A percentile compares a stretch with the other conserved stretches of the same genome.
Evolutionary conservation across 2,113 vertebrate genomes (phyloP).

Genomic region (Actinemys pallida): DNA sequence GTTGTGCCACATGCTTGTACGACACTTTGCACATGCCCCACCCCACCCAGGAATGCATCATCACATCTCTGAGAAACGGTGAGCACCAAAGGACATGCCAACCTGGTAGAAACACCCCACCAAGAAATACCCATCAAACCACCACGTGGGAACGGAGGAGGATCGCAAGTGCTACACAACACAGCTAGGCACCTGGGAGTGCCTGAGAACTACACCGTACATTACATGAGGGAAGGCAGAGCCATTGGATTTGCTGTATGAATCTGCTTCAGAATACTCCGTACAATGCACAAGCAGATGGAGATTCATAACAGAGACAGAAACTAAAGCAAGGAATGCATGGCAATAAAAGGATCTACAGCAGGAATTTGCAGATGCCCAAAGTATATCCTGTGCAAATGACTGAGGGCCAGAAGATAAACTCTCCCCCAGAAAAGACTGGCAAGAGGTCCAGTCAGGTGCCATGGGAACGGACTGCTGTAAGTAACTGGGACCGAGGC

Average conservation of each 20-base stretch:
- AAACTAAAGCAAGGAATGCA: background rate
- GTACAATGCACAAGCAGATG: background rate
- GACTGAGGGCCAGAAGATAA: background rate
- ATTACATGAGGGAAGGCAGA: background rate
- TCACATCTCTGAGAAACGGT: background rate
- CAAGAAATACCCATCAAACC: background rate
- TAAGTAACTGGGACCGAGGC: background rate
- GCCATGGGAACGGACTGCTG: background rate
- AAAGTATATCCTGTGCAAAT: background rate
- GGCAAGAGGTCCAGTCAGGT: background rate
- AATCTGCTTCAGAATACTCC: background rate
- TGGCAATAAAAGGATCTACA: background rate
- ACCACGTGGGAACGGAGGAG: background rate
- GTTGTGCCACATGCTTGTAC: background rate
- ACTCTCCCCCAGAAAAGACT: accelerated
- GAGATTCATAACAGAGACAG: too few relatives aligned
- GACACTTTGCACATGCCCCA: background rate
- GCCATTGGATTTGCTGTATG: background rate
- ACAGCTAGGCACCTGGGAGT: background rate
- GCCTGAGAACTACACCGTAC: too few relatives aligned
- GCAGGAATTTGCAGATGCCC: background rate
- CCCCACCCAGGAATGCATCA: background rate
- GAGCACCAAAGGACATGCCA: background rate
- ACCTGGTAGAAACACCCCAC: background rate
- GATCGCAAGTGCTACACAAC: background rate